Conservation (phyloP, 2,888 invertebrate species). For the Apotomis turbidana region DNA sequence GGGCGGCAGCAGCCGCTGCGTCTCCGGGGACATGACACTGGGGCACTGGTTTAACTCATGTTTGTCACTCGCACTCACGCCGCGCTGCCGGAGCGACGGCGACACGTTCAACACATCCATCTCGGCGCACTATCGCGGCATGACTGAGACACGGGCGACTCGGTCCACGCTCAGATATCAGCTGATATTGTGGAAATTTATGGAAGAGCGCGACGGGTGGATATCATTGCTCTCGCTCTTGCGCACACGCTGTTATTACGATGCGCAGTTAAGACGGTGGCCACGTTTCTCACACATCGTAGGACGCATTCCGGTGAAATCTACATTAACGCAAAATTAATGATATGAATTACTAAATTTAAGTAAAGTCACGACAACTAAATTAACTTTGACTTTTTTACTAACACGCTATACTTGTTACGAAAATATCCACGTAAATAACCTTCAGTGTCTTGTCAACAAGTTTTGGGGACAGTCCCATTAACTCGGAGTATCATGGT, state of each 20-base stretch:
- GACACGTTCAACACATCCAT: constrained; percentile 77
- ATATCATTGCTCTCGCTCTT: constrained; percentile 37
- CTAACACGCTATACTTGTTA: neutral
- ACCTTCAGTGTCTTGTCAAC: neutral
- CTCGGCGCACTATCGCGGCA: constrained; percentile 67
- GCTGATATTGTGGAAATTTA: constrained; percentile 58
- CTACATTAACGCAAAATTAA: neutral
- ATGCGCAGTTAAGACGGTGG: constrained; percentile 28
- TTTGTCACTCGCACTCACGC: constrained; percentile 73
- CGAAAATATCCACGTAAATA: too few species aligned
- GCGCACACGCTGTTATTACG: constrained; percentile 29
- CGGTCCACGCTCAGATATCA: constrained; percentile 52
- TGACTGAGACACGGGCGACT: constrained; percentile 57
- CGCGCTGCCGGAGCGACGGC: constrained; percentile 79
- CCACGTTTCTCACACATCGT: constrained; percentile 19
- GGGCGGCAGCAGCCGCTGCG: constrained; percentile 88
- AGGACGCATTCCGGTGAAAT: neutral
- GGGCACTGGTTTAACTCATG: constrained; percentile 85
- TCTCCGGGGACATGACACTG: constrained; percentile 89
- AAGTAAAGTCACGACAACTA: neutral
- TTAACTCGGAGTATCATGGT: constrained; percentile 16
- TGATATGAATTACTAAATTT: neutral
- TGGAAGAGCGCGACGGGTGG: constrained; percentile 42
- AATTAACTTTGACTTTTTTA: neutral
- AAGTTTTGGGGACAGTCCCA: constrained; percentile 13